Evolutionary conservation across 1,140 invertebrate species (phyloP), one percentile per base, ranked within the genome.

Genomic region (Protaetia brevitarsis): DNA sequence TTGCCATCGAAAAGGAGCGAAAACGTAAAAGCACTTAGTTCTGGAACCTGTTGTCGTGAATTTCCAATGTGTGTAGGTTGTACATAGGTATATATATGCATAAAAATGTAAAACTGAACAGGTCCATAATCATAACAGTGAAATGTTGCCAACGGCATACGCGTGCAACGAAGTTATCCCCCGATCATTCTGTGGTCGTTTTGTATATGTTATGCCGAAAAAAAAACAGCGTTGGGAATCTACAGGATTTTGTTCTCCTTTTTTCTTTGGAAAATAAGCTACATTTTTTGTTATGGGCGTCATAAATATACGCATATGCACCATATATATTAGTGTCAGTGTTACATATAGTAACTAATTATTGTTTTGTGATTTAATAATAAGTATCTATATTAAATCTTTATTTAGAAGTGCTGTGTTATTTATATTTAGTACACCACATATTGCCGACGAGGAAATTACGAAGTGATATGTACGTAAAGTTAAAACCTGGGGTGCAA

Each of bases 101-200:
- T 51, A 19, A 45, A 45, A 7, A 19, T 10, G 41, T 10, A 10
- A 51, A 41, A n/a, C n/a, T 16, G 41, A 21, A 51, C 41, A 19
- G 19, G 16, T 51, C 41, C 41, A 51, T 51, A 51, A 51, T 51
- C 41, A 23, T 51, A 51, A 51, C 41, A n/a, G 41, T 51, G 41
- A 23, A 51, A 51, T 51, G 41, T 51, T 51, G 41, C 13, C 5
- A 34, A 1, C 31, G 8, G 1, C 13, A 34, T 23, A 51, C 41
- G 26, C 21, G 41, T 51, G 16, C 13, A 19, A 51, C n/a, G 2
- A 23, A 19, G 41, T 51, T 51, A 3, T 51, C 11, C 16, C 5
- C 19, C 3, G 2, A 7, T 37, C 3, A 16, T 51, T 51, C 19
- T 8, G 13, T 2, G 4, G 13, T 23, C 3, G 8, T 51, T 51